Base-by-base conservation (phyloP, 2,888 invertebrate genomes). In the Subacronicta megacephala region DNA sequence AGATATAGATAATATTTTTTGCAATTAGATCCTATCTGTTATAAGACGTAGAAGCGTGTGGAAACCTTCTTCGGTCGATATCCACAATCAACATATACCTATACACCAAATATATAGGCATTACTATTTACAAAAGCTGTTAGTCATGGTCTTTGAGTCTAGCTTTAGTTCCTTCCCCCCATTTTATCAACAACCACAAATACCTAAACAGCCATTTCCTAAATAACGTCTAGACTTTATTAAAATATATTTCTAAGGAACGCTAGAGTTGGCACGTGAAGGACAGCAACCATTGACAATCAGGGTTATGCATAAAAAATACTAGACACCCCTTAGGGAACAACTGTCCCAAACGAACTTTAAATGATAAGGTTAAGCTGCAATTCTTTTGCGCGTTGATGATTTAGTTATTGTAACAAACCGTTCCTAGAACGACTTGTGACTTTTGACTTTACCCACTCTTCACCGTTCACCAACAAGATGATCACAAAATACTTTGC, bases 301-400 rank as follows among this genome's bases (percentile, higher is more conserved):
- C 17, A 56, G 56, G 67, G 56, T 43, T 37, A 50, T 69, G 52
- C 51, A 68, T 60, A 51, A 47, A 47, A 31, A 46, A 66, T 49
- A 23, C 12, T 45, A 20, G 37, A 41, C 49, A 33, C 35, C 52
- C 67, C 68, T 31, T 0, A 13, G 61, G 68, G 61, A 67, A 13
- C 37, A 16, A 12, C 7, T n/a, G 20, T 12, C 47, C 45, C 50
- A 51, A 49, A 72, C 38, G 72, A 59, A 72, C 44, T 37, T 45
- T 20, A 68, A 62, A 68, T 62, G 62, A 49, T 67, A 61, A 50
- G 42, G 29, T 46, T 15, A 50, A 37, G 13, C 29, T 31, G 17
- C 26, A 38, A 23, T 46, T 62, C n/a, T 52, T 51, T 3, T 36
- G 51, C 55, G 51, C 55, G 51, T n/a, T 31, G n/a, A n/a, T n/a